phyloP scores from a whole-genome alignment of 1,140 invertebrate species.

The Acyrthosiphon pisum region DNA sequence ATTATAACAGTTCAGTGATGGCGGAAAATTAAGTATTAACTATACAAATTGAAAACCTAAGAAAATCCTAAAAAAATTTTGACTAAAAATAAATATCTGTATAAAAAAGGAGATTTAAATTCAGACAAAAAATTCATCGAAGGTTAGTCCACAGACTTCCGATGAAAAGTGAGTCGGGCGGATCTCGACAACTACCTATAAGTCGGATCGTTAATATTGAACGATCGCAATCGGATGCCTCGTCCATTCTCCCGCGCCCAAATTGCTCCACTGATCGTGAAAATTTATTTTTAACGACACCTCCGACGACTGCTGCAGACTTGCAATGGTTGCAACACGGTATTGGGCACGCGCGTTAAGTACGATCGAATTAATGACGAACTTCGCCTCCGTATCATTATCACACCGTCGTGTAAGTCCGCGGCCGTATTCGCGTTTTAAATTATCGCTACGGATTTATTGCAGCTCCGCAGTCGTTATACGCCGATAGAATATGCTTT shows the following conservation, averaged over 20 bases:
- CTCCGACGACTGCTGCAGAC: background rate
- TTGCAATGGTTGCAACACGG: too few species aligned
- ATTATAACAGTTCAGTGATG: background rate
- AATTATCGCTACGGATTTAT: background rate
- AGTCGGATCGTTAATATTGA: background rate
- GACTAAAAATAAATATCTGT: too few species aligned
- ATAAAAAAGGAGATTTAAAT: too few species aligned
- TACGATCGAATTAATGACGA: conserved; percentile 6
- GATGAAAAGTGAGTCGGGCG: background rate
- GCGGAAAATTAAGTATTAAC: too few species aligned
- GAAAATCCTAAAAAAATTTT: too few species aligned
- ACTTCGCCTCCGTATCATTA: background rate
- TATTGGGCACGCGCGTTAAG: background rate
- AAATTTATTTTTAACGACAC: background rate
- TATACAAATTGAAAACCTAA: too few species aligned
- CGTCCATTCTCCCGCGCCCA: too few species aligned
- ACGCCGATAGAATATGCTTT: background rate
- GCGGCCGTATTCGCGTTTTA: background rate
- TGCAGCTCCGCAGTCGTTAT: background rate
- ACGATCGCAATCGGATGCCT: background rate
- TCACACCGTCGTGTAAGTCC: background rate
- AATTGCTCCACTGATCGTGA: background rate
- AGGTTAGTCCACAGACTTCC: background rate
- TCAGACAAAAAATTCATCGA: too few species aligned
- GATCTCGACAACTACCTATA: background rate